Percentiles rank a stretch among this genome's conserved stretches.
phyloP scores from a whole-genome alignment of 2,113 vertebrate species.

The Asarcornis scutulata region DNA sequence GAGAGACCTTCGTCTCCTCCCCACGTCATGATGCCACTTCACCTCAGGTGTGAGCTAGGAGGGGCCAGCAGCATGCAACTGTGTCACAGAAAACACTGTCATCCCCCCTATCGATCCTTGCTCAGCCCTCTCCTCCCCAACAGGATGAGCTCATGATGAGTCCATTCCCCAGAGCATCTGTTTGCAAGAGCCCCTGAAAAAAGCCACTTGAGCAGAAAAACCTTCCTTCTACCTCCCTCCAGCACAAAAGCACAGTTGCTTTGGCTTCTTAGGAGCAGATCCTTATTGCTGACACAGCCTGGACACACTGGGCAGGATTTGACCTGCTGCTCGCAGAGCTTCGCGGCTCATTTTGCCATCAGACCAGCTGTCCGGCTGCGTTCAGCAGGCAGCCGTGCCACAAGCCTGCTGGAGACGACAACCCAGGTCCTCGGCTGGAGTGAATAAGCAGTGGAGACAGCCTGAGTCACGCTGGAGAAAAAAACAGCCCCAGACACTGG shows the following conservation, averaged over 20 bases:
- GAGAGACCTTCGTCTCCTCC: neutral
- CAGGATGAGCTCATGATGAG: neutral
- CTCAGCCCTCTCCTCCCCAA: neutral
- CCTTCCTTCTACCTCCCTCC: neutral
- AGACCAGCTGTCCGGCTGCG: rapidly evolving
- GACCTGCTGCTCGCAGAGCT: neutral
- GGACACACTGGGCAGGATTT: rapidly evolving
- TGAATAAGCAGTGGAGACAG: conserved; percentile 63
- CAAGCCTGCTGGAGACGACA: neutral
- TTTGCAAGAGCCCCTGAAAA: neutral
- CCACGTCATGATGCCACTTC: rapidly evolving
- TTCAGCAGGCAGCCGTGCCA: neutral
- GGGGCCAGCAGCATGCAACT: rapidly evolving
- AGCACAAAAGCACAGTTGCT: rapidly evolving
- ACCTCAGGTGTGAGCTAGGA: rapidly evolving
- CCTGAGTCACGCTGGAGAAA: conserved; percentile 49
- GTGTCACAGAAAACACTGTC: neutral
- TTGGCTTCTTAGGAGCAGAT: neutral
- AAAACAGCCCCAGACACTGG: neutral
- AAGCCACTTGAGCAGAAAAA: neutral
- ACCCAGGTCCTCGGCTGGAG: neutral
- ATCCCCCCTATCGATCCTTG: neutral
- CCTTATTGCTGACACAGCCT: neutral
- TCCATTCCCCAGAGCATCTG: neutral
- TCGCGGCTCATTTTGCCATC: neutral